Percentiles rank a stretch among this genome's conserved stretches.
Evolutionary conservation across 2,888 invertebrate species (phyloP).

Genomic region (Drosophila demipolita): DNA sequence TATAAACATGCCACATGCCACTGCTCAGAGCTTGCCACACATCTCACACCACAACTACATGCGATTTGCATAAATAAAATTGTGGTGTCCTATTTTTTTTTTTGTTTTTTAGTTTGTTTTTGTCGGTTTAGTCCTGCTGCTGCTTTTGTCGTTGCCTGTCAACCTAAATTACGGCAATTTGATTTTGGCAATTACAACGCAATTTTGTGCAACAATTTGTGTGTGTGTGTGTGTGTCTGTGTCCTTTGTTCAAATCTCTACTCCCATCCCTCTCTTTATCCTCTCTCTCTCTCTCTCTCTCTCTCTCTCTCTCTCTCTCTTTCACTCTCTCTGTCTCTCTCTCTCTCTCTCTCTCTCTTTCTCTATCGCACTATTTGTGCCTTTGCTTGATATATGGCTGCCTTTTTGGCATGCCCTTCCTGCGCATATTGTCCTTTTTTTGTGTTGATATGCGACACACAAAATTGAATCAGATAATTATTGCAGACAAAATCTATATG

Average conservation of each 20-base stretch:
- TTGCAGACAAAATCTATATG: neutral
- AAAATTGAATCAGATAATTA: neutral
- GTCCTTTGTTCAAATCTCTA: constrained; percentile 17
- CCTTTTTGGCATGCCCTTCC: constrained; percentile 6
- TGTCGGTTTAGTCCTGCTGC: neutral
- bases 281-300: neutral
- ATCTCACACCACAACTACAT: constrained; percentile 24
- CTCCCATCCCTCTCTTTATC: neutral
- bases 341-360: neutral
- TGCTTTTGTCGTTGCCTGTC: constrained; percentile 60
- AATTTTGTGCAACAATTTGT: constrained; percentile 74
- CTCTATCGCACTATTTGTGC: neutral
- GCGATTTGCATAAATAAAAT: constrained; percentile 75
- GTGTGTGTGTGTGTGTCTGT: neutral
- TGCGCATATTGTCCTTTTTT: neutral
- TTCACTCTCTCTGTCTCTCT: neutral
- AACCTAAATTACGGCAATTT: constrained; percentile 72
- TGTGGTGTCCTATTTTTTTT: constrained; percentile 46
- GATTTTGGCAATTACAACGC: constrained; percentile 78
- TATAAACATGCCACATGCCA: constrained; percentile 19
- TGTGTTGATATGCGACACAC: neutral
- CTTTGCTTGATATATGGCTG: constrained; percentile 48
- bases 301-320: neutral
- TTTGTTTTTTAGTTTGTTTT: neutral
- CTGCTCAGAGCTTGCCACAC: constrained; percentile 1